A percentile compares a stretch with the other conserved stretches of the same genome.
These are phyloP conservation scores for Dendropsophus ebraccatus DNA, from an alignment of 2,113 vertebrate genomes.

Conservation along the genomic window DNA sequence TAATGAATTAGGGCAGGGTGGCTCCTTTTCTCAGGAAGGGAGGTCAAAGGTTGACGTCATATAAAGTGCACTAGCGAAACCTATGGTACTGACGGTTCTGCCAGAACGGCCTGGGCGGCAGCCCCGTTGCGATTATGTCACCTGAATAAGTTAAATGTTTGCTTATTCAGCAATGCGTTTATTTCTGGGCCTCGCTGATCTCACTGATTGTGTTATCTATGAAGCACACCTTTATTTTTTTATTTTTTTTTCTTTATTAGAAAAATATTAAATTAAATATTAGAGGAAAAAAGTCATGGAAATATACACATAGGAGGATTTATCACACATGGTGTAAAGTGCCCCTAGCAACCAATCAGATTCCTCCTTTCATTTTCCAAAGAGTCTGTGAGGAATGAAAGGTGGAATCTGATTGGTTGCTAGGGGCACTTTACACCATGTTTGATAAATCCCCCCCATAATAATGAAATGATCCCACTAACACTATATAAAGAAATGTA, in stretches of 20 bases:
- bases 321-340: no score
- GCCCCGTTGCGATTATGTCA: conserved; percentile 32
- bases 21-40: conserved; percentile 58
- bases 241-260: no score
- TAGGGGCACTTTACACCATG: no score
- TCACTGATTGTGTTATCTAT: conserved; percentile 1
- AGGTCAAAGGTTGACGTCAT: conserved; percentile 57
- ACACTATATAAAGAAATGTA: neutral
- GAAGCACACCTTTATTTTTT: neutral
- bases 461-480: neutral
- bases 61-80: conserved; percentile 52
- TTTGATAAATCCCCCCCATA: no score
- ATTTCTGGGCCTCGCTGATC: neutral
- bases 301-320: neutral
- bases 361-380: no score
- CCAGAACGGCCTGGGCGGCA: neutral
- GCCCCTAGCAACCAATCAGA: no score
- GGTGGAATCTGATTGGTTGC: no score
- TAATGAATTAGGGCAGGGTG: conserved; percentile 60
- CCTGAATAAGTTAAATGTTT: conserved; percentile 23
- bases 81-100: conserved; percentile 37
- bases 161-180: conserved; percentile 36
- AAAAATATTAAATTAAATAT: no score
- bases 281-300: neutral
- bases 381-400: no score